Evolutionary conservation across 2,797 vertebrate species (phyloP).

Genomic region (Xiphorhynchus erythropygius): DNA sequence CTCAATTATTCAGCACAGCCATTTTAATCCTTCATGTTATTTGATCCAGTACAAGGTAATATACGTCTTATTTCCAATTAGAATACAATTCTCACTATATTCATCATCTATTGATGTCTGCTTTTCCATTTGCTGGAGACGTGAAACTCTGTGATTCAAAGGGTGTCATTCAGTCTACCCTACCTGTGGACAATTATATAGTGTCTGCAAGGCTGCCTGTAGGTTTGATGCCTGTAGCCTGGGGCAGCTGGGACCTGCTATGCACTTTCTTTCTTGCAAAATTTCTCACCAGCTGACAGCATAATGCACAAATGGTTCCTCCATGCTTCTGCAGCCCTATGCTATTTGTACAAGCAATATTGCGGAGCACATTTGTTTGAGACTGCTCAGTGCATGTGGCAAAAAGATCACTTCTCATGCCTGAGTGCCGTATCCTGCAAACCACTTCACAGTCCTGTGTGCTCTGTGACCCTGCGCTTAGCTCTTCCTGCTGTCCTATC

Average conservation of each 20-base stretch:
- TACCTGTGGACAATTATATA: conserved; percentile 51
- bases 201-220: conserved; percentile 13
- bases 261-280: neutral
- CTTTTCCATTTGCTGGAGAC: conserved; percentile 63
- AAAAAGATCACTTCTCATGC: neutral
- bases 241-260: conserved; percentile 37
- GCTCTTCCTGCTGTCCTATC: neutral
- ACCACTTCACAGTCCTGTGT: rapidly evolving
- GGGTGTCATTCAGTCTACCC: conserved; percentile 49
- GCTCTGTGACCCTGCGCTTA: rapidly evolving
- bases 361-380: neutral
- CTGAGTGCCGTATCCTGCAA: neutral
- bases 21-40: conserved; percentile 70
- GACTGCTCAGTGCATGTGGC: neutral
- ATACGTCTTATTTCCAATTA: conserved; percentile 66
- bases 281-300: conserved; percentile 22
- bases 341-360: neutral
- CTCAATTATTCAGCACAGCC: conserved; percentile 69
- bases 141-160: conserved; percentile 65
- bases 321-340: neutral
- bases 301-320: neutral
- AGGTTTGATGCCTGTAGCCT: neutral
- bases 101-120: conserved; percentile 60
- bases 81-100: conserved; percentile 67
- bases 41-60: conserved; percentile 68